Conservation (phyloP, 2,113 vertebrate species). For the Corythaixoides concolor region DNA sequence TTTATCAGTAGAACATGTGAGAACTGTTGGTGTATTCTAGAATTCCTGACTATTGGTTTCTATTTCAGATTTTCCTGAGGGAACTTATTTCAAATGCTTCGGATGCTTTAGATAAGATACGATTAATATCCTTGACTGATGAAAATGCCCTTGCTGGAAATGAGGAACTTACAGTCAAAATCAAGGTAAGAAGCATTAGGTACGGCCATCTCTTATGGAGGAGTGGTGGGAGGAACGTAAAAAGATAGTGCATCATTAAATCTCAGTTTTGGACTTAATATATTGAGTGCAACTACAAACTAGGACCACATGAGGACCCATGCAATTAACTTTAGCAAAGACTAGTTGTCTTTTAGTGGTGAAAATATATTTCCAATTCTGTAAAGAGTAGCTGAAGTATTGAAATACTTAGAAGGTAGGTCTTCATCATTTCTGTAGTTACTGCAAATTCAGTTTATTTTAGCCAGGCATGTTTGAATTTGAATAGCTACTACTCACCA, state of each 20-base stretch:
- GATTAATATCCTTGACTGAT: constrained; percentile 88
- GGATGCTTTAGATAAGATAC: constrained; percentile 92
- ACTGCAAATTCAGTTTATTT: neutral
- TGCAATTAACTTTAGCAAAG: neutral
- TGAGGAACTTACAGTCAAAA: constrained; percentile 92
- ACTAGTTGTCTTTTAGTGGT: rapidly evolving
- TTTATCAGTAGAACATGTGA: neutral
- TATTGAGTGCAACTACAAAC: neutral
- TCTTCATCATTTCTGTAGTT: neutral
- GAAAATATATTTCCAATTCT: neutral
- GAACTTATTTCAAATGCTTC: constrained; percentile 96
- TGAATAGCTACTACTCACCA: neutral
- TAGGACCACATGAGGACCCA: neutral
- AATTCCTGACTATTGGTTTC: neutral
- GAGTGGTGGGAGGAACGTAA: neutral
- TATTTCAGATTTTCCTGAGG: constrained; percentile 89
- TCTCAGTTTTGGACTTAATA: neutral
- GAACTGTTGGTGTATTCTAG: neutral
- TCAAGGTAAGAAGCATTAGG: constrained; percentile 79
- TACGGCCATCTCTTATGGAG: rapidly evolving
- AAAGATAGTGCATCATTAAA: neutral
- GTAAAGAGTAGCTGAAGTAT: neutral
- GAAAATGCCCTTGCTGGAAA: constrained; percentile 85
- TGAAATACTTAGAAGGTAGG: neutral
- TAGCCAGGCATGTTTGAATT: neutral